phyloP scores from a whole-genome alignment of 2,113 vertebrate species.

The Triplophysa dalaica region DNA sequence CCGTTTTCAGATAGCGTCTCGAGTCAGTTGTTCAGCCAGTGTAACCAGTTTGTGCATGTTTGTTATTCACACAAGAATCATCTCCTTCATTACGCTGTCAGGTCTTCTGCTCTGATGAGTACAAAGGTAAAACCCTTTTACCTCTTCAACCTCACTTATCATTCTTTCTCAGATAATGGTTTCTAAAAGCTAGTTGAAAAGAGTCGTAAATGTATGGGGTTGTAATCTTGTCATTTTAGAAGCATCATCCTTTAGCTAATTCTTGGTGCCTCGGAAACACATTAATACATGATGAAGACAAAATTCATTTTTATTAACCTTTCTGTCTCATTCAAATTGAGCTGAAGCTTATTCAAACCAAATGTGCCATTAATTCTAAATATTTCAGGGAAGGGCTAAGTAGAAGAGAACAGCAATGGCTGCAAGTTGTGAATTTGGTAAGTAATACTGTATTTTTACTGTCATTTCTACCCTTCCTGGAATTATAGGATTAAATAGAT shows the following conservation, averaged over 20 bases:
- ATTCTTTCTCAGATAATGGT: conserved; percentile 19
- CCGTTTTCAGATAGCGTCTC: conserved; percentile 43
- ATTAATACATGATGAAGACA: conserved; percentile 26
- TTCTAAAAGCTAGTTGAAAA: conserved; percentile 33
- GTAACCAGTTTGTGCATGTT: conserved; percentile 29
- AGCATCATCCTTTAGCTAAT: conserved; percentile 18
- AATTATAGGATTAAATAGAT: no score
- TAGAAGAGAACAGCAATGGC: conserved; percentile 31
- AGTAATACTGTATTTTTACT: conserved; percentile 2
- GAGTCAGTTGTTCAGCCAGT: neutral
- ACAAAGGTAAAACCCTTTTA: conserved; percentile 19
- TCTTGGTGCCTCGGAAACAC: conserved; percentile 23
- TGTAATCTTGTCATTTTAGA: conserved; percentile 35
- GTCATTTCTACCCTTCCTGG: no score
- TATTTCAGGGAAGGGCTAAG: neutral
- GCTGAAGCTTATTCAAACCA: neutral
- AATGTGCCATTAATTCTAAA: conserved; percentile 20
- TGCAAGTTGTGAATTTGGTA: conserved; percentile 36
- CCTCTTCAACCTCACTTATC: conserved; percentile 15
- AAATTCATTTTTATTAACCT: conserved; percentile 16
- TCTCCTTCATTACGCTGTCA: conserved; percentile 8
- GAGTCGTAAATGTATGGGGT: conserved; percentile 8
- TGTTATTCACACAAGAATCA: conserved; percentile 7
- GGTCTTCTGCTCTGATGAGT: neutral
- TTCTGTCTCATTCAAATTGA: conserved; percentile 12